phyloP scores from a whole-genome alignment of 2,888 invertebrate species.

The Incurvaria masculella region DNA sequence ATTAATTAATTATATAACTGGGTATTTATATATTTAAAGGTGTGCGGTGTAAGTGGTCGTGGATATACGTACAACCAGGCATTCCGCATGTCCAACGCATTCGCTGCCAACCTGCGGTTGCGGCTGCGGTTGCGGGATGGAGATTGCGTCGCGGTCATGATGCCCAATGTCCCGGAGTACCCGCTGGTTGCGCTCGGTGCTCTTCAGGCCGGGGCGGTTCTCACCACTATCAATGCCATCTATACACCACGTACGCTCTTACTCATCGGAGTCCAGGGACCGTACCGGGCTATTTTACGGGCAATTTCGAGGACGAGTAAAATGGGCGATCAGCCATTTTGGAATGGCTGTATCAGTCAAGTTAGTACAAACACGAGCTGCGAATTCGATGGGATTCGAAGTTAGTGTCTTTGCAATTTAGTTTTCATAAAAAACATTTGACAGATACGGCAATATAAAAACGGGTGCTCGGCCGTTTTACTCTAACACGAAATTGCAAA shows the following conservation, averaged over 20 bases:
- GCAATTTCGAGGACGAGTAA: no score
- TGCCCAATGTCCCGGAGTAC: conserved; percentile 77
- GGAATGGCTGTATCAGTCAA: no score
- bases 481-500: no score
- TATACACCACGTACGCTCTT: conserved; percentile 61
- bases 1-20: not conserved
- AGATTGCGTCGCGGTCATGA: conserved; percentile 65
- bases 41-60: conserved; percentile 68
- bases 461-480: no score
- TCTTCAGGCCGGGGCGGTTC: conserved; percentile 64
- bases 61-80: conserved; percentile 69
- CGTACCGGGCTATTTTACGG: no score
- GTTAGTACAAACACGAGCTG: no score
- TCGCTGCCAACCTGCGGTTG: conserved; percentile 63
- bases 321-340: no score
- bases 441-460: no score
- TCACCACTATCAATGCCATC: conserved; percentile 71
- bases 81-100: conserved; percentile 60
- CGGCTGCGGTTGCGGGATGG: conserved; percentile 63
- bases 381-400: no score
- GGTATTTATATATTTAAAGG: conserved; percentile 45
- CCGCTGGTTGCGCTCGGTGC: conserved; percentile 64
- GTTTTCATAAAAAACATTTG: no score
- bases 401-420: no score
- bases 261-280: not conserved